These are phyloP conservation scores for Upupa epops DNA, from an alignment of 2,113 vertebrate species.

Conservation along the genomic window DNA sequence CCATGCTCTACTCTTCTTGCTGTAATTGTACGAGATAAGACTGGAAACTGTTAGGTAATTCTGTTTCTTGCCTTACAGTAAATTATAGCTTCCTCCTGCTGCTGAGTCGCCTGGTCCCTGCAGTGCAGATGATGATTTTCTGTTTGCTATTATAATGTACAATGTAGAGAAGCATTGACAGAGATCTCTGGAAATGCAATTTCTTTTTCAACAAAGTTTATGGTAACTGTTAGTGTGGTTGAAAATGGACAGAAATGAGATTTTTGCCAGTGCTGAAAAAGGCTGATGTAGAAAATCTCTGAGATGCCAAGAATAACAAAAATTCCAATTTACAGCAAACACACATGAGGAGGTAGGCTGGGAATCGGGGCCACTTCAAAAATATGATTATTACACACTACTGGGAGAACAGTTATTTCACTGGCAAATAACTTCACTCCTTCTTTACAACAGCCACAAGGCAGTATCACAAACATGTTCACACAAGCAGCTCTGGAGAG, in stretches of 20 bases:
- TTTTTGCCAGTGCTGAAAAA: not conserved
- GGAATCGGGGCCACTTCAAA: not conserved
- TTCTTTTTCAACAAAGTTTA: not conserved
- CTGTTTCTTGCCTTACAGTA: not conserved
- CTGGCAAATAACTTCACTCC: not conserved
- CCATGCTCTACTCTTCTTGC: not conserved
- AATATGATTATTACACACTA: not conserved
- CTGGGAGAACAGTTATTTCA: not conserved
- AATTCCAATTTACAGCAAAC: not conserved
- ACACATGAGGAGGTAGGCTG: not conserved
- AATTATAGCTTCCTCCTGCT: not conserved
- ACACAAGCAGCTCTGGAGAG: not conserved
- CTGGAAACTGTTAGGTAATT: not conserved
- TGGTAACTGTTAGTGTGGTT: not conserved
- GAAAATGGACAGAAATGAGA: not conserved
- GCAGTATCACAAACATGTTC: rapidly evolving
- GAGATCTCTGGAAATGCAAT: not conserved
- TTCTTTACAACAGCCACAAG: not conserved
- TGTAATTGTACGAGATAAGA: not conserved
- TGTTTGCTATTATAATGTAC: not conserved
- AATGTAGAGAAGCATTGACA: not conserved
- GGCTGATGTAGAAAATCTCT: not conserved
- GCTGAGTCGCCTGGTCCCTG: not conserved
- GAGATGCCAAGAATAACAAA: not conserved
- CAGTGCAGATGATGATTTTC: not conserved